phyloP scores from a whole-genome alignment of 2,888 invertebrate species.

The Drosophila nigricruria region DNA sequence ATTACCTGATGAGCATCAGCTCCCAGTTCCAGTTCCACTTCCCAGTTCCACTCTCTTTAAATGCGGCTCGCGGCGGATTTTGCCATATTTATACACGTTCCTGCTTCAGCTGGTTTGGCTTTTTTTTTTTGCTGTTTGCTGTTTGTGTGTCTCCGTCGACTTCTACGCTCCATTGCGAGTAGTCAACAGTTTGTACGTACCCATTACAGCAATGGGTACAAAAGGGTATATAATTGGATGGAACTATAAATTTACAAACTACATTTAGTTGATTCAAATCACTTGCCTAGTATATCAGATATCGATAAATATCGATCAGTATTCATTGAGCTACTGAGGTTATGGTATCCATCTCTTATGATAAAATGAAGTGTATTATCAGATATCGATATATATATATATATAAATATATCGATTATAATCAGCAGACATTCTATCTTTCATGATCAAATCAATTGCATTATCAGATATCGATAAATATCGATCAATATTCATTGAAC shows the following conservation, averaged over 20 bases:
- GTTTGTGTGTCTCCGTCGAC: conserved; percentile 9
- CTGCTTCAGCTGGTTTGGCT: conserved; percentile 47
- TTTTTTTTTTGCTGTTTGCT: background rate
- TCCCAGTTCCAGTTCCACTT: conserved; percentile 22
- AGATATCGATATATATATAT: no score
- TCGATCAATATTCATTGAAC: background rate
- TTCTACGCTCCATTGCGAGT: conserved; percentile 36
- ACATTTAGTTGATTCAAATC: no score
- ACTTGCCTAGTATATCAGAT: no score
- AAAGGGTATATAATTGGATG: background rate
- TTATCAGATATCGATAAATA: background rate
- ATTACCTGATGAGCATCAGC: conserved; percentile 31
- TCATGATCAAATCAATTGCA: background rate
- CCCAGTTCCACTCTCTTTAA: conserved; percentile 21
- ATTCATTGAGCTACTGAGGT: no score
- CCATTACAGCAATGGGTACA: background rate
- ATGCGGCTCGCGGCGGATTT: conserved; percentile 69
- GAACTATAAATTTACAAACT: no score
- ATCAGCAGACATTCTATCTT: no score
- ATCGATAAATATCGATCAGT: no score
- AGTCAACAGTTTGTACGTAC: conserved; percentile 32
- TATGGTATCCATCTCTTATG: no score
- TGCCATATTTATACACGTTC: conserved; percentile 79
- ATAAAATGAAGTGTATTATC: no score
- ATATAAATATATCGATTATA: no score